Percentiles rank a stretch among this genome's conserved stretches.
phyloP scores from a whole-genome alignment of 1,140 invertebrate species.

The Cyphomyrmex costatus region DNA sequence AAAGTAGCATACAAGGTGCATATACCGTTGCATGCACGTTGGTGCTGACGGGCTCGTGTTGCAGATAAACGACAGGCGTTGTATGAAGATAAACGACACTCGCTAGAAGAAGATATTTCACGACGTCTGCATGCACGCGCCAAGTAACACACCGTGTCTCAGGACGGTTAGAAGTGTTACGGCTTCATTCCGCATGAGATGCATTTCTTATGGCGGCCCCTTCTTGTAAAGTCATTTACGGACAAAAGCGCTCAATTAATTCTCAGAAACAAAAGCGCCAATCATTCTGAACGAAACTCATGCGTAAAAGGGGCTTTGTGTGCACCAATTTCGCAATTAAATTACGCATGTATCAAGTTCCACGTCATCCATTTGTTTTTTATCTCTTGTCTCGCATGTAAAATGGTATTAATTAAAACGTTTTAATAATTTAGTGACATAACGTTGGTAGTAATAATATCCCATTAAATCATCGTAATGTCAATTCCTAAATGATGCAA shows the following conservation, averaged over 20 bases:
- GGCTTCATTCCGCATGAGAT: slow-evolving; percentile 49
- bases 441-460: slow-evolving; percentile 7
- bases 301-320: not conserved
- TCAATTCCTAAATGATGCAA: not conserved
- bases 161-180: slow-evolving; percentile 36
- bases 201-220: slow-evolving; percentile 22
- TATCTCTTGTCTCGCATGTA: not conserved
- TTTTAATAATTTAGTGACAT: not conserved
- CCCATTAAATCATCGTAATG: not conserved
- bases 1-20: slow-evolving; percentile 53
- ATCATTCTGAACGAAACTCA: not conserved
- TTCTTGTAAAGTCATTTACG: slow-evolving; percentile 31
- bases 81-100: slow-evolving; percentile 63
- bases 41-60: slow-evolving; percentile 72
- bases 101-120: slow-evolving; percentile 65
- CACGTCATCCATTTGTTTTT: not conserved
- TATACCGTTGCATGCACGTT: slow-evolving; percentile 63
- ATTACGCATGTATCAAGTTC: slow-evolving; percentile 23
- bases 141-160: slow-evolving; percentile 30
- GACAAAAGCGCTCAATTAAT: slow-evolving; percentile 33
- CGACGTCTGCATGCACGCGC: slow-evolving; percentile 43
- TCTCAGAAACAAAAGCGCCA: slow-evolving; percentile 29
- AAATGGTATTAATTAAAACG: slow-evolving; percentile 29
- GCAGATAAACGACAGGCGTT: slow-evolving; percentile 65
- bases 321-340: slow-evolving; percentile 24